Evolutionary conservation across 2,797 vertebrate species (phyloP).

Genomic region (Champsocephalus gunnari): DNA sequence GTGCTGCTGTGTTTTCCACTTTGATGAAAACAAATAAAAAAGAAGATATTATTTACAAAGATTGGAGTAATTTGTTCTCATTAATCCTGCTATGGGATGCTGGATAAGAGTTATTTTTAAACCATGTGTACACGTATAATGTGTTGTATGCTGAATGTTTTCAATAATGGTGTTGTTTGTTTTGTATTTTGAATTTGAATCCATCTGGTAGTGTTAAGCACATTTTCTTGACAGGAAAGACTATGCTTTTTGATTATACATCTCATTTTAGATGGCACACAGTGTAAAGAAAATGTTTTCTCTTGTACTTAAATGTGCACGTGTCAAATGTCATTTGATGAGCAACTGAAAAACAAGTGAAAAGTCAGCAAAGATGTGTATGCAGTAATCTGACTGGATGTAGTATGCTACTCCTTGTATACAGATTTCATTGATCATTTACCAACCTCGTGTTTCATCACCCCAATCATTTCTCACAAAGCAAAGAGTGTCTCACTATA

Average conservation of each 20-base stretch:
- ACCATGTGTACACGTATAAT: not conserved
- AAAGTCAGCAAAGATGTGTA: not conserved
- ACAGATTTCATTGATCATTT: not conserved
- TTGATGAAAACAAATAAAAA: conserved; percentile 4
- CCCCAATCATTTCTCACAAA: not conserved
- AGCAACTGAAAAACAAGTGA: too few species aligned
- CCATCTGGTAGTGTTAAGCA: too few species aligned
- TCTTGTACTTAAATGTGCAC: not conserved
- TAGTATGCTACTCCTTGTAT: not conserved
- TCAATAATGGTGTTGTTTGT: not conserved
- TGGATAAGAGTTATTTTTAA: not conserved
- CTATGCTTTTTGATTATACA: too few species aligned
- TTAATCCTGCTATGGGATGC: too few species aligned
- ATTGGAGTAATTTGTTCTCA: too few species aligned
- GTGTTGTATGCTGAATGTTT: conserved; percentile 2
- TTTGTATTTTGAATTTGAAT: not conserved
- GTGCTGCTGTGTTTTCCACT: too few species aligned
- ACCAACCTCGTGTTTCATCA: not conserved
- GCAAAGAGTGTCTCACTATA: too few species aligned
- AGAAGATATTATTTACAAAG: not conserved
- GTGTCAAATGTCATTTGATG: too few species aligned
- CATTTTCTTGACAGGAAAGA: not conserved
- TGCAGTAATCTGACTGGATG: not conserved
- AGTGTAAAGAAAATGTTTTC: too few species aligned
- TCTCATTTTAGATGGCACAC: too few species aligned